These are phyloP conservation scores for Ceratina japonica DNA, from an alignment of 1,140 invertebrate species.

Conservation along the genomic window DNA sequence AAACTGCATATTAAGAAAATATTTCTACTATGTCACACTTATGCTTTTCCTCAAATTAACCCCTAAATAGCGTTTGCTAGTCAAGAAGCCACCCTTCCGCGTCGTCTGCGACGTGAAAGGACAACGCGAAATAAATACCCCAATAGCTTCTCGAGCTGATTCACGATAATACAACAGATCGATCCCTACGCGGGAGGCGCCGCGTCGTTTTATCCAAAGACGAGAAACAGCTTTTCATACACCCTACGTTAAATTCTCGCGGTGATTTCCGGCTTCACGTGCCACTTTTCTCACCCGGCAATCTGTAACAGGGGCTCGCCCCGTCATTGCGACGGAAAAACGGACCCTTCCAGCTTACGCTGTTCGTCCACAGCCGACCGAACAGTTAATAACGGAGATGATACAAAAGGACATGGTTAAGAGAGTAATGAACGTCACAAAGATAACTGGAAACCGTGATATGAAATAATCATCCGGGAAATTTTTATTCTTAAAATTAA, in stretches of 20 bases:
- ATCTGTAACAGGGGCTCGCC: slow-evolving; percentile 28
- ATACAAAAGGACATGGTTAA: too few species aligned
- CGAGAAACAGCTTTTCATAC: neutral
- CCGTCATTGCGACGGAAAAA: neutral
- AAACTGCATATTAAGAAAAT: neutral
- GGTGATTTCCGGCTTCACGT: slow-evolving; percentile 71
- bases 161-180: slow-evolving; percentile 58
- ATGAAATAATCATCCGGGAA: too few species aligned
- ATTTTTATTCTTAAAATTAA: too few species aligned
- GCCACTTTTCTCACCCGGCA: slow-evolving; percentile 69
- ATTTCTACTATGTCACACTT: neutral
- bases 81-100: neutral
- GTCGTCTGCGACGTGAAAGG: neutral
- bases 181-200: slow-evolving; percentile 36
- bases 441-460: too few species aligned
- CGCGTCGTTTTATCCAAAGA: neutral
- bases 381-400: too few species aligned
- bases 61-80: neutral
- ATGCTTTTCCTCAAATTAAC: neutral
- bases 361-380: too few species aligned
- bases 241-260: slow-evolving; percentile 15
- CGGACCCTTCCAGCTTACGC: neutral
- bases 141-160: slow-evolving; percentile 4
- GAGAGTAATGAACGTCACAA: too few species aligned
- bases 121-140: slow-evolving; percentile 6